phyloP scores from a whole-genome alignment of 2,888 invertebrate species.

The Andrena haemorrhoa region DNA sequence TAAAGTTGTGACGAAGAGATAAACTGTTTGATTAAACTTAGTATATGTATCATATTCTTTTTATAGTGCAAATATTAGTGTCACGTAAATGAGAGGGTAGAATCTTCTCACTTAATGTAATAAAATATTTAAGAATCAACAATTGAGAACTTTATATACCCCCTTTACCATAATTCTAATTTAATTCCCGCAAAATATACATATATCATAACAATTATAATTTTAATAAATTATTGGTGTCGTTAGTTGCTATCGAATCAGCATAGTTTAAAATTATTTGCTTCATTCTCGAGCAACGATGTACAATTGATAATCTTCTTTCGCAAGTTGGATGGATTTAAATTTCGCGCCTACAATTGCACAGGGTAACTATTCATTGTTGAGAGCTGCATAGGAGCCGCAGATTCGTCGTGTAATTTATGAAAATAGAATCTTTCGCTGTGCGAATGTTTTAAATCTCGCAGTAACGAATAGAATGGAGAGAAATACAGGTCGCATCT shows the following conservation, averaged over 20 bases:
- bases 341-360: neutral
- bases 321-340: neutral
- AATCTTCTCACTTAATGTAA: slow-evolving; percentile 46
- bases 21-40: slow-evolving; percentile 45
- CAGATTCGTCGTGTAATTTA: neutral
- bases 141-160: slow-evolving; percentile 14
- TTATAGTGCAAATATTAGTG: slow-evolving; percentile 39
- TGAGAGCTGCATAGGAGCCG: neutral
- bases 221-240: neutral
- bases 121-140: slow-evolving; percentile 48
- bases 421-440: neutral
- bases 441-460: neutral
- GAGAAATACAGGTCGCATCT: neutral
- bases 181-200: slow-evolving; percentile 15
- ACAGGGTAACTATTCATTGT: slow-evolving; percentile 1
- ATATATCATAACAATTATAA: slow-evolving; percentile 3
- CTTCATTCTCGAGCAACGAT: neutral
- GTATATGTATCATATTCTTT: slow-evolving; percentile 42
- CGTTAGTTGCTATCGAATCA: neutral
- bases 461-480: neutral
- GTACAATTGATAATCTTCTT: neutral
- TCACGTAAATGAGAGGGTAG: slow-evolving; percentile 24
- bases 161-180: slow-evolving; percentile 12
- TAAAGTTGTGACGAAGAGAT: slow-evolving; percentile 21
- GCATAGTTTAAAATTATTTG: neutral